phyloP scores from a whole-genome alignment of 2,797 vertebrate species.

The Cephalopachus bancanus region DNA sequence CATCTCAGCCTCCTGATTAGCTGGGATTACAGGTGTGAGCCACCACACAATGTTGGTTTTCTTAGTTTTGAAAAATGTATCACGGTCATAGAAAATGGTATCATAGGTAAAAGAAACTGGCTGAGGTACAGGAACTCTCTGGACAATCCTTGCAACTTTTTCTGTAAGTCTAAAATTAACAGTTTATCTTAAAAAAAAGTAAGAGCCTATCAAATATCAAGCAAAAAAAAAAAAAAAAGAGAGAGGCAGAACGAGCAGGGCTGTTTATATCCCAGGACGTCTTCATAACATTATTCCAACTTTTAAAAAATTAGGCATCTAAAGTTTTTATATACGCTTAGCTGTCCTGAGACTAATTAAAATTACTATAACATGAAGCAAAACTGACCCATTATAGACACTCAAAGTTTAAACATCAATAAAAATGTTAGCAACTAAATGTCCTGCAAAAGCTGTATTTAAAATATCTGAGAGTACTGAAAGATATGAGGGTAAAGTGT shows the following conservation, averaged over 20 bases:
- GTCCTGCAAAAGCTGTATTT: neutral
- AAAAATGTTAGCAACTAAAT: neutral
- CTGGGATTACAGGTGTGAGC: no score
- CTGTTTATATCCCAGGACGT: neutral
- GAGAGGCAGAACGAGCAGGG: neutral
- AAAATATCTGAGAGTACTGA: neutral
- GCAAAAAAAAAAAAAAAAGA: conserved; percentile 4
- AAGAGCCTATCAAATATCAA: no score
- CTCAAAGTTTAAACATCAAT: neutral
- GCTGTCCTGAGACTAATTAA: conserved; percentile 9
- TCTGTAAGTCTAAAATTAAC: neutral
- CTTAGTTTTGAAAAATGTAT: no score
- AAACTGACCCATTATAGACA: conserved; percentile 13
- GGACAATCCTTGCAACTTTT: neutral
- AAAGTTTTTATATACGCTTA: neutral
- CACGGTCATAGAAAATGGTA: no score
- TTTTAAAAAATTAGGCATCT: conserved; percentile 23
- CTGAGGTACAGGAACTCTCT: neutral
- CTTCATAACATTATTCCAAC: neutral
- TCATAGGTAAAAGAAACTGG: neutral
- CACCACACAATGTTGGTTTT: no score
- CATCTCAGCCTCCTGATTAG: no score
- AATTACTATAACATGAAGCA: neutral
- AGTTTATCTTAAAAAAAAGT: neutral
- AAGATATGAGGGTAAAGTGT: neutral